phyloP scores from a whole-genome alignment of 2,888 invertebrate species.

The Gymnosoma rotundatum region DNA sequence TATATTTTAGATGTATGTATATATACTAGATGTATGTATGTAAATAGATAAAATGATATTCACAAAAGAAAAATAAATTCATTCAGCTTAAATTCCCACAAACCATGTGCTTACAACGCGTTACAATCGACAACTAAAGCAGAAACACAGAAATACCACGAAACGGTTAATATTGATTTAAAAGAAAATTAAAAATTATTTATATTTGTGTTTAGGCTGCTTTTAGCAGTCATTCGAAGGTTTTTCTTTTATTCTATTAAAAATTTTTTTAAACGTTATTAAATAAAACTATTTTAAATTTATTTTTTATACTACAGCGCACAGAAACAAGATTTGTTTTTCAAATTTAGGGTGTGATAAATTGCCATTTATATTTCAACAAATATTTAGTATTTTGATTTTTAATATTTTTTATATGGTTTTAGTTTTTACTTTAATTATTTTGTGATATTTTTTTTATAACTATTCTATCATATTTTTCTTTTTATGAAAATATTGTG shows the following conservation, averaged over 20 bases:
- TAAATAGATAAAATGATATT: too few relatives aligned
- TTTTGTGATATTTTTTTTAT: background rate
- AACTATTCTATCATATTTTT: background rate
- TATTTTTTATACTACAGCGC: slow-evolving; percentile 7
- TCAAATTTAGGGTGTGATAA: slow-evolving; percentile 54
- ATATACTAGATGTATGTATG: too few relatives aligned
- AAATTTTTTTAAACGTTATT: slow-evolving; percentile 30
- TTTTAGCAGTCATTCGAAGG: slow-evolving; percentile 44
- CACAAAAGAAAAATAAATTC: background rate
- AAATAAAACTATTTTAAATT: slow-evolving; percentile 7
- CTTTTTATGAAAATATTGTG: background rate
- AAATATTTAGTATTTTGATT: background rate
- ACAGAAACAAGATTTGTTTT: background rate
- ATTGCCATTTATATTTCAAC: slow-evolving; percentile 19
- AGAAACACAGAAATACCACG: slow-evolving; percentile 38
- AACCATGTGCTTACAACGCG: slow-evolving; percentile 50
- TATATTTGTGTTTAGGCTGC: slow-evolving; percentile 50
- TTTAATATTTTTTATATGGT: background rate
- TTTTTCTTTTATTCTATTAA: slow-evolving; percentile 53
- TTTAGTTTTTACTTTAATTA: background rate
- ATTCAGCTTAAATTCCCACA: slow-evolving; percentile 9
- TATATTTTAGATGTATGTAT: slow-evolving; percentile 9
- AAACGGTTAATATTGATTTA: slow-evolving; percentile 59
- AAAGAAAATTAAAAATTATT: slow-evolving; percentile 45
- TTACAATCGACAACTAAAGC: slow-evolving; percentile 60